A percentile compares a stretch with the other conserved stretches of the same genome.
Evolutionary conservation across 2,888 invertebrate species (phyloP).

Genomic region (Pediacus dermestoides): DNA sequence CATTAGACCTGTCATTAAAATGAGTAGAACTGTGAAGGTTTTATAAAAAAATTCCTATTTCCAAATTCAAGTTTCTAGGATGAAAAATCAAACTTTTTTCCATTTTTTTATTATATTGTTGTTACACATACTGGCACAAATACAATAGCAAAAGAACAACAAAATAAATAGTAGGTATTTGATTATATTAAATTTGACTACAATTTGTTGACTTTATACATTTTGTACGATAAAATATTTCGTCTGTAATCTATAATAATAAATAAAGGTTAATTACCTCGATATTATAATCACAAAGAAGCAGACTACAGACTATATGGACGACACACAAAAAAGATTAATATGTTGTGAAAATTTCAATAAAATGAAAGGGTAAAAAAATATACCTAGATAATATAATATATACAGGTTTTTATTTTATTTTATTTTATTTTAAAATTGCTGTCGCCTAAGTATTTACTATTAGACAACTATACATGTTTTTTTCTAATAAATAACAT

Average conservation of each 20-base stretch:
- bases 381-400: neutral
- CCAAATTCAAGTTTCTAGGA: no score
- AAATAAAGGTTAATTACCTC: slow-evolving; percentile 1
- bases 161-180: slow-evolving; percentile 1
- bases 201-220: neutral
- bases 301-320: slow-evolving; percentile 1
- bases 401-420: neutral
- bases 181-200: neutral
- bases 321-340: neutral
- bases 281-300: neutral
- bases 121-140: slow-evolving; percentile 3
- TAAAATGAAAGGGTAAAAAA: neutral
- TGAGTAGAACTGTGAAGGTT: no score
- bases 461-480: no score
- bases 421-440: neutral
- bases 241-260: neutral
- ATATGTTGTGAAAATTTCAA: neutral
- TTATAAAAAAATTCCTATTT: no score
- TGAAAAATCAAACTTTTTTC: no score
- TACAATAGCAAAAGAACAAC: slow-evolving; percentile 2
- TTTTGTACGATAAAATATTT: neutral
- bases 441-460: no score
- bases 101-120: neutral
- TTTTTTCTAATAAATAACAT: no score
- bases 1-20: no score